Conservation (phyloP, 2,797 vertebrate species). For the Leontocebus nigricollis region DNA sequence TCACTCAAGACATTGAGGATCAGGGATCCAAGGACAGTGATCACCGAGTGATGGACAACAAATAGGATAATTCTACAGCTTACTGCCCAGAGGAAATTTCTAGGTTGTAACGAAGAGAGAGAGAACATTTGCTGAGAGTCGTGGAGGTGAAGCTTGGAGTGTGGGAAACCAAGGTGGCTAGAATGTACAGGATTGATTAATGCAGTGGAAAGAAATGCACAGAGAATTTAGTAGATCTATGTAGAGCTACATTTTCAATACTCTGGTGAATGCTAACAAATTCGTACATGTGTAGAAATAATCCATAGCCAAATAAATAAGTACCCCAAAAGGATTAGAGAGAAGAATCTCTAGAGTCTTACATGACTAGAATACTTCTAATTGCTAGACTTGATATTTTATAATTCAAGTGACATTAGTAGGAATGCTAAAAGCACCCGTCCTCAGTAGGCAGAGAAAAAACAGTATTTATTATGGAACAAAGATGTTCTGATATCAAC, state of each 20-base stretch:
- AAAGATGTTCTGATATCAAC: not conserved
- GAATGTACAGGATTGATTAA: not conserved
- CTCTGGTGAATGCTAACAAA: not conserved
- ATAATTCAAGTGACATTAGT: not conserved
- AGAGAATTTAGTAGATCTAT: not conserved
- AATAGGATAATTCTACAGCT: not conserved
- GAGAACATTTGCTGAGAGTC: not conserved
- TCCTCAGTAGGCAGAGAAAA: not conserved
- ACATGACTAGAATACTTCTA: not conserved
- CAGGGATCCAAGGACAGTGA: not conserved
- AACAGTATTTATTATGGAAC: not conserved
- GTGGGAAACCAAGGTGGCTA: not conserved
- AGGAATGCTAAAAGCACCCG: not conserved
- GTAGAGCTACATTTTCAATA: not conserved
- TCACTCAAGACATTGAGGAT: not conserved
- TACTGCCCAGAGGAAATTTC: not conserved
- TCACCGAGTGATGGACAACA: not conserved
- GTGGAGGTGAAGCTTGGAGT: not conserved
- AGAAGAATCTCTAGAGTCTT: not conserved
- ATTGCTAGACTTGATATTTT: not conserved
- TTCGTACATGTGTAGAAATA: not conserved
- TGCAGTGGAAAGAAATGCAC: not conserved
- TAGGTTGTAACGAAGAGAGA: not conserved
- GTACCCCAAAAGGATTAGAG: not conserved
- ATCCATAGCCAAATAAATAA: not conserved